phyloP scores from a whole-genome alignment of 92 coral and sea anemone genomes.

The Desmophyllum pertusum region DNA sequence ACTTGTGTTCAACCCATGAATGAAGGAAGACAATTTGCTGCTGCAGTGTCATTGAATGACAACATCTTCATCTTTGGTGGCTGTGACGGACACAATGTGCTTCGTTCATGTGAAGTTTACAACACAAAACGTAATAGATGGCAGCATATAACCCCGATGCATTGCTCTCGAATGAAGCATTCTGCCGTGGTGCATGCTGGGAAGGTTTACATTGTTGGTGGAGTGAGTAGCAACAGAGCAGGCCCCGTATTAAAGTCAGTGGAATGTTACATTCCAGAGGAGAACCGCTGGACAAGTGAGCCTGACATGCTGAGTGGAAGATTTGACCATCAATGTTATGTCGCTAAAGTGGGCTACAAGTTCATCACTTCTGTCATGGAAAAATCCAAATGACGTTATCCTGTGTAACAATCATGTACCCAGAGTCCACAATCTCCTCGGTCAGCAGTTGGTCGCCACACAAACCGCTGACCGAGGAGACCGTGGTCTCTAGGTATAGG shows the following conservation, averaged over 20 bases:
- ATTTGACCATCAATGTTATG: slow-evolving; percentile 64
- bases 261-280: slow-evolving; percentile 70
- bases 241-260: slow-evolving; percentile 58
- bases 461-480: too few species aligned
- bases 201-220: slow-evolving; percentile 82
- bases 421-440: too few species aligned
- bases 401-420: too few species aligned
- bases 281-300: slow-evolving; percentile 67
- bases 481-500: too few species aligned
- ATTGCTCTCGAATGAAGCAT: slow-evolving; percentile 72
- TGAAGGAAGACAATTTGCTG: slow-evolving; percentile 68
- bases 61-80: slow-evolving; percentile 88
- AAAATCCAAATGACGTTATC: neutral
- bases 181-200: slow-evolving; percentile 78
- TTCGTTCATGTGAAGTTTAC: slow-evolving; percentile 79
- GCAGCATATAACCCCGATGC: slow-evolving; percentile 76
- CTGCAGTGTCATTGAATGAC: slow-evolving; percentile 63
- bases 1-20: slow-evolving; percentile 65
- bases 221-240: slow-evolving; percentile 58
- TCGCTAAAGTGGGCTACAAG: slow-evolving; percentile 57
- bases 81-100: slow-evolving; percentile 67
- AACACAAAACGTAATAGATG: slow-evolving; percentile 69
- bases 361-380: slow-evolving; percentile 54
- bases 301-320: slow-evolving; percentile 67
- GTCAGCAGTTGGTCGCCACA: too few species aligned